Evolutionary conservation across 1,140 invertebrate species (phyloP), one percentile per base, ranked within the genome.

Genomic region (Orius insidiosus): DNA sequence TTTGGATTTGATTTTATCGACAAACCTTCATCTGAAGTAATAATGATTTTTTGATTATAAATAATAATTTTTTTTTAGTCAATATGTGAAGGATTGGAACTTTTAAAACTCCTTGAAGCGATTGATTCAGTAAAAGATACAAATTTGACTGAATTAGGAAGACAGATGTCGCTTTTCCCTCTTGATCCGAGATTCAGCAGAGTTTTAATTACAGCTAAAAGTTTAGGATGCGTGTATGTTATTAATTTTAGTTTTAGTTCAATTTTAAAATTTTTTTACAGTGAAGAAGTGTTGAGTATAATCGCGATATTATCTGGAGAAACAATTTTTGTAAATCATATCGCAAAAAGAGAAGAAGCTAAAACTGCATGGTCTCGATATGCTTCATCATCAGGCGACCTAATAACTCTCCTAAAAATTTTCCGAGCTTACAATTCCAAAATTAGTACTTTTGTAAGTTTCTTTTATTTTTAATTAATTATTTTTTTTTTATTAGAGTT

Each of bases 1-100:
- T 63, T 70, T 4, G 76, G 72, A 18, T 97, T 96, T 67, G 86
- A 95, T 60, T 90, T 95, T 55, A 80, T 96, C 58, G 87, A 95
- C 59, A 75, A 78, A 59, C 90, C 92, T 1, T 70, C 80, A 0
- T 67, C 66, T 13, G 78, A 85, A 45, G 68, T 57, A 49, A 46
- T 3, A 36, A 46, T 37, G 3, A 8, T 46, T 18, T 46, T 9
- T 46, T 37, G n/a, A 34, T 45, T 18, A 15, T 38, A 7, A 6
- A 13, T 48, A 34, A 15, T 43, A 10, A 18, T 35, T 33, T 32
- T 41, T 1, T 43, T 43, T 11, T 14, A 64, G 55, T 45, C 75
- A 5, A 63, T 86, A 3, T 61, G 69, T 35, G 70, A 71, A 37
- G 82, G 83, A 0, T 65, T 86, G 35, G 63, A 69, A 4, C 70